A percentile compares a stretch with the other conserved stretches of the same genome.
These are phyloP conservation scores for Drosophila sordidapex DNA, from an alignment of 2,888 invertebrate species.

Conservation along the genomic window DNA sequence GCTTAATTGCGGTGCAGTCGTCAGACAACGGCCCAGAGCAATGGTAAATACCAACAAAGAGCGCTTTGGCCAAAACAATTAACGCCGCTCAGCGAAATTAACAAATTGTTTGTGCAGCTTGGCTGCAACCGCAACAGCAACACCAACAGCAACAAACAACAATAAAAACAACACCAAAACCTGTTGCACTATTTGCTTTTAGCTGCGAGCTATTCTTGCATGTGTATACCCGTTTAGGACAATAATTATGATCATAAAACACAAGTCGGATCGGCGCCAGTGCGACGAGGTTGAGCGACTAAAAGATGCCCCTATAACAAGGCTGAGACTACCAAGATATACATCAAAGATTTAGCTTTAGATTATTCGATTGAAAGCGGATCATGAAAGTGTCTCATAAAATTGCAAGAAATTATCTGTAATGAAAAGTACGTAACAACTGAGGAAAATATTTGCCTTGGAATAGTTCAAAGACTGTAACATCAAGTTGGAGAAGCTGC, in stretches of 20 bases:
- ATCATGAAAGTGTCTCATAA: not conserved
- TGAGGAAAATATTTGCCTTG: not conserved
- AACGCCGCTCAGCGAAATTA: conserved; percentile 62
- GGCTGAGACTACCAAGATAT: not conserved
- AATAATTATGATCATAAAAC: conserved; percentile 36
- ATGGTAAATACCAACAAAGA: conserved; percentile 18
- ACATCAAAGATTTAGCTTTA: not conserved
- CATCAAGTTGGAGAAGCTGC: not conserved
- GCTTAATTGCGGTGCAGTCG: conserved; percentile 66
- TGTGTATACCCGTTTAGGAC: conserved; percentile 27
- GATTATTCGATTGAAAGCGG: not conserved
- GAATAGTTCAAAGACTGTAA: not conserved
- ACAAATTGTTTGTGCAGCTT: conserved; percentile 63
- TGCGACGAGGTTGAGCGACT: not conserved
- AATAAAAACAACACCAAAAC: conserved; percentile 42
- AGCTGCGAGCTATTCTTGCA: conserved; percentile 24
- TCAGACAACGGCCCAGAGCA: conserved; percentile 22
- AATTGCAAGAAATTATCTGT: not conserved
- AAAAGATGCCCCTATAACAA: not conserved
- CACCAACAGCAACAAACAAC: conserved; percentile 3
- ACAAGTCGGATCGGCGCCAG: not conserved
- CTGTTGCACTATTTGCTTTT: conserved; percentile 57
- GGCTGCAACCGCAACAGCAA: conserved; percentile 15
- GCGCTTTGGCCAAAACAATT: conserved; percentile 73
- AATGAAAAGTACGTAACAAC: not conserved